Base-by-base conservation (phyloP, 2,797 vertebrate genomes). In the Oreochromis mossambicus region DNA sequence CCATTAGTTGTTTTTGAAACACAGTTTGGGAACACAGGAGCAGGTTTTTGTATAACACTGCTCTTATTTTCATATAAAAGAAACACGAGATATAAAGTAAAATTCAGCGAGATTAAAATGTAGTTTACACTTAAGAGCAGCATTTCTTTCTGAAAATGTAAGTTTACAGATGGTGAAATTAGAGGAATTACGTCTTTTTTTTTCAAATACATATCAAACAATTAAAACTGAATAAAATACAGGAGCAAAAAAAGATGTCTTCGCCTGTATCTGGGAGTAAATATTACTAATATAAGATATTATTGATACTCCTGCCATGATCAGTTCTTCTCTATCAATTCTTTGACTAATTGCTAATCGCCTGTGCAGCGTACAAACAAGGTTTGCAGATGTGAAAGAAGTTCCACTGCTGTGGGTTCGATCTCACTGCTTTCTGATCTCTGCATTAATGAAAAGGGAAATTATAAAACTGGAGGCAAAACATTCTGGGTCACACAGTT, bases 401-500 rank as follows among this genome's bases (percentile, higher is more conserved):
- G 3, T 36, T 36, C 34, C 34, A 36, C 34, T 8, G 34, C 34
- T 36, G 34, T 3, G 32, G 6, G 17, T n/a, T 58, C 7, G 9
- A 61, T 2, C 56, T 61, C 56, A 61, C 32, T 61, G 32, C 56
- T 34, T 61, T 61, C 56, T 34, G 32, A 36, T 36, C 32, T 36
- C 2, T 63, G 0, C 32, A 38, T 8, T 66, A 38, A 66, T 38
- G 2, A 38, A 24, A 46, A 43, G 0, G 0, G 3, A 46, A 17
- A 46, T 26, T 2, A 4, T 5, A 11, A 46, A 70, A 70, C 15
- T 10, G 38, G 66, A 26, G 0, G 63, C 38, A 68, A 24, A 46
- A 43, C 8, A 17, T 0, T 46, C 4, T 10, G 0, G 0, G 5
- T 46, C 66, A 46, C 8, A 5, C 14, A 26, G 14, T 17, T 26